Evolutionary conservation across 2,113 vertebrate genomes (phyloP).

Genomic region (Brevimyrus niger): DNA sequence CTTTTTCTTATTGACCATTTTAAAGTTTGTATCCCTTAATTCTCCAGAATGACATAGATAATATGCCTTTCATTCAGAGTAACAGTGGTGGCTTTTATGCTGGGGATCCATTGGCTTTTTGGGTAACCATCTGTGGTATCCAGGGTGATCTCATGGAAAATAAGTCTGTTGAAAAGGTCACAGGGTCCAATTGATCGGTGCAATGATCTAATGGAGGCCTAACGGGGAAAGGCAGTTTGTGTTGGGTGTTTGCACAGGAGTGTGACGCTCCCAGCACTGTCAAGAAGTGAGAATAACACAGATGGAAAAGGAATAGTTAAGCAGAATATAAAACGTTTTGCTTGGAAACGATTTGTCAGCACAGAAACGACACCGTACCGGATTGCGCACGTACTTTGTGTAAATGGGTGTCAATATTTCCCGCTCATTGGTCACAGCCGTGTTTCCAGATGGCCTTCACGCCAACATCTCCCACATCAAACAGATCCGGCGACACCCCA

Average conservation of each 20-base stretch:
- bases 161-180: not conserved
- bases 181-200: not conserved
- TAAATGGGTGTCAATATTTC: constrained; percentile 67
- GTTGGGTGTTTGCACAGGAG: not conserved
- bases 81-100: not conserved
- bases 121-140: not conserved
- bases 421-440: constrained; percentile 70
- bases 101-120: not conserved
- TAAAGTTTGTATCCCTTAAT: not conserved
- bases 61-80: not conserved
- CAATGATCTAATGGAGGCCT: not conserved
- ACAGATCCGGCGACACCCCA: constrained; percentile 99
- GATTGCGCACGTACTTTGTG: constrained; percentile 65
- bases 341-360: constrained; percentile 61
- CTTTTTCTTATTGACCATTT: not conserved
- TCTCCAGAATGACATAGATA: not conserved
- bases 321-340: constrained; percentile 52
- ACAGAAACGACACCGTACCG: constrained; percentile 66
- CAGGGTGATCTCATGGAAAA: not conserved
- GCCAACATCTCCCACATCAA: constrained; percentile 98
- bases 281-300: constrained; percentile 35
- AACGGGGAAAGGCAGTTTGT: not conserved
- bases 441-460: constrained; percentile 96
- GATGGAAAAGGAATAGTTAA: constrained; percentile 42
- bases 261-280: not conserved